Percentiles rank a stretch among this genome's conserved stretches.
Conservation (phyloP, 2,797 vertebrate species). For the Synanceia verrucosa region DNA sequence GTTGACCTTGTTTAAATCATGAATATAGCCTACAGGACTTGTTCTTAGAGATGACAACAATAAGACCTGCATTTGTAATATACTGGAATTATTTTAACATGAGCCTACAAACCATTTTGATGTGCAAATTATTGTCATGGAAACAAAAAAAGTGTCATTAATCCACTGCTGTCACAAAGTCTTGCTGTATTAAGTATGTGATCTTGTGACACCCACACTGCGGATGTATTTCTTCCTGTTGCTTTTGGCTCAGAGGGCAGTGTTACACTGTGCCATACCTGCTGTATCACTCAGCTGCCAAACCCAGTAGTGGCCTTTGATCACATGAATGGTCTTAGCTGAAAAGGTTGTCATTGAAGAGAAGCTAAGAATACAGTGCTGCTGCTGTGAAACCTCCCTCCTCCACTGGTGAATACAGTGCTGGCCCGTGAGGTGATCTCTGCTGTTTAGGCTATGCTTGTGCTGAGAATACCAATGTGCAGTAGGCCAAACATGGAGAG, state of each 20-base stretch:
- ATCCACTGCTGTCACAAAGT: not conserved
- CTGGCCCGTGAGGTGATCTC: constrained; percentile 18
- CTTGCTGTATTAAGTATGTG: not conserved
- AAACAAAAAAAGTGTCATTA: not conserved
- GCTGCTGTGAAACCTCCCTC: constrained; percentile 27
- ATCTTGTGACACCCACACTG: constrained; percentile 6
- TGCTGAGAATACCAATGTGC: constrained; percentile 54
- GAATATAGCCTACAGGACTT: not conserved
- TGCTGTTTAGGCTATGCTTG: constrained; percentile 45
- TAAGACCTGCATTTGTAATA: not conserved
- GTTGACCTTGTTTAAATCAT: not conserved
- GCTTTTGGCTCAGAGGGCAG: constrained; percentile 39
- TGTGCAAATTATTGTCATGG: not conserved
- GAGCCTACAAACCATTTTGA: not conserved
- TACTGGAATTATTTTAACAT: not conserved
- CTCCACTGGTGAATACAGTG: not conserved
- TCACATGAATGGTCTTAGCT: constrained; percentile 35
- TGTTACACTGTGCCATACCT: constrained; percentile 15
- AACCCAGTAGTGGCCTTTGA: constrained; percentile 15
- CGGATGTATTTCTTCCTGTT: constrained; percentile 22
- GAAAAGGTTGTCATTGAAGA: constrained; percentile 32
- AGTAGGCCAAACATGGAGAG: constrained; percentile 41
- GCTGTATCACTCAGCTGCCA: constrained; percentile 22
- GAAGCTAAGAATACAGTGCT: constrained; percentile 11
- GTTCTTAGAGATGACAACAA: not conserved